Evolutionary conservation across 1,140 invertebrate species (phyloP), one percentile per base, ranked within the genome.

Genomic region (Ceratitis capitata): DNA sequence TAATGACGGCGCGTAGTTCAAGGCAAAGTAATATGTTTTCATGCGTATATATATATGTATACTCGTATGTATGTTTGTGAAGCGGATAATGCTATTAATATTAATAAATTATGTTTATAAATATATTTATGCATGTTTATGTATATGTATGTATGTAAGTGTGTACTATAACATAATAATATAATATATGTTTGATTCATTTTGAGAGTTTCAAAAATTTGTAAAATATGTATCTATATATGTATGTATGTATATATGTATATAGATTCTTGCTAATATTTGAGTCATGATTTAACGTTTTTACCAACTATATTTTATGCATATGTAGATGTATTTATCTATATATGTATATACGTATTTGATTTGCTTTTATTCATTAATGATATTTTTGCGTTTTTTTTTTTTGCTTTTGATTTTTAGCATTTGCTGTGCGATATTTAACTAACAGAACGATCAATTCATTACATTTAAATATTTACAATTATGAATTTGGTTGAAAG

Each of bases 401-500:
- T 45, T 78, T 45, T 45, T 35, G 69, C n/a, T 26, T 7, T 23
- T n/a, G n/a, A n/a, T 45, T 78, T 45, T 69, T 39, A 39, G 16
- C n/a, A 61, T 78, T 78, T 78, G n/a, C 35, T 78, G 35, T 78
- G 69, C 69, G 69, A 78, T 19, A 78, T n/a, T 78, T 78, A 78
- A 78, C 69, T 45, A 69, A 39, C 61, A 16, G 61, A 69, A 69
- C 61, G 35, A 69, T 69, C 32, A 69, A 69, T 69, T 78, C 69
- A 78, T 78, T 78, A 78, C 16, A 78, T 78, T 78, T 45, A 45
- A 45, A 78, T 78, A 78, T 78, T 78, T 78, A 78, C 69, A 78
- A 26, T 16, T 78, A 45, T 45, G 19, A 78, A 12, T 78, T 78
- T 45, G 32, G 35, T 69, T 16, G 61, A 69, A 35, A 32, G 61